These are phyloP conservation scores for Gallinago nigripennis DNA, from an alignment of 2,797 vertebrate genomes.

Conservation along the genomic window DNA sequence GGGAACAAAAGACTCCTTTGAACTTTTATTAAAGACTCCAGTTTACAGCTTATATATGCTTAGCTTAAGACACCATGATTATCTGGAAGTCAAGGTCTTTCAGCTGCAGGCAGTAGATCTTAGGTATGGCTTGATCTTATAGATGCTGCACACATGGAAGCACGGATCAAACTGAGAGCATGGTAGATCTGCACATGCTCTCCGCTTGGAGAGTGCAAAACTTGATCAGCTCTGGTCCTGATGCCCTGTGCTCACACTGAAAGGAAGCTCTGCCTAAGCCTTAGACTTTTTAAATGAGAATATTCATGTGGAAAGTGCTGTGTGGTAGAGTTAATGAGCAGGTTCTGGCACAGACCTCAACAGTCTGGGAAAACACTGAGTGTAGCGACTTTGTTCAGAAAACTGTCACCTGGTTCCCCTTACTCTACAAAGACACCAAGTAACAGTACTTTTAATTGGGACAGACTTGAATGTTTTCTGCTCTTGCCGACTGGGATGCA, in stretches of 20 bases:
- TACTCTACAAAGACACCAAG: not conserved
- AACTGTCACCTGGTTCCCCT: not conserved
- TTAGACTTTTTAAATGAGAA: not conserved
- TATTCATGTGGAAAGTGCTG: not conserved
- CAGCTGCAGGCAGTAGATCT: not conserved
- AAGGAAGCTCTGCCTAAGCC: not conserved
- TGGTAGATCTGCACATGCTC: not conserved
- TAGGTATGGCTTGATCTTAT: not conserved
- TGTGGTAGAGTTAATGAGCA: not conserved
- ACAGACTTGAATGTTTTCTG: not conserved
- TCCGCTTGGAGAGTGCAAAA: not conserved
- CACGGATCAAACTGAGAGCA: fast-evolving
- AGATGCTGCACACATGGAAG: not conserved
- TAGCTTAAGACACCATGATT: not conserved
- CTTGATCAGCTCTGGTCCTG: not conserved
- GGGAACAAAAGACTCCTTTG: not conserved
- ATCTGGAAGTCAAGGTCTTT: not conserved
- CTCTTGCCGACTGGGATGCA: not conserved
- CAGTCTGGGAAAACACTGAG: not conserved
- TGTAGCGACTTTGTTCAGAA: not conserved
- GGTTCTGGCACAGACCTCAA: not conserved
- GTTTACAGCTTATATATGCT: not conserved
- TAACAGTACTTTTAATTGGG: not conserved
- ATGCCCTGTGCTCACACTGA: fast-evolving
- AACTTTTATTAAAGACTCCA: not conserved